These are phyloP conservation scores for Pachycephala philippinensis DNA, from an alignment of 2,113 vertebrate species.

Conservation along the genomic window DNA sequence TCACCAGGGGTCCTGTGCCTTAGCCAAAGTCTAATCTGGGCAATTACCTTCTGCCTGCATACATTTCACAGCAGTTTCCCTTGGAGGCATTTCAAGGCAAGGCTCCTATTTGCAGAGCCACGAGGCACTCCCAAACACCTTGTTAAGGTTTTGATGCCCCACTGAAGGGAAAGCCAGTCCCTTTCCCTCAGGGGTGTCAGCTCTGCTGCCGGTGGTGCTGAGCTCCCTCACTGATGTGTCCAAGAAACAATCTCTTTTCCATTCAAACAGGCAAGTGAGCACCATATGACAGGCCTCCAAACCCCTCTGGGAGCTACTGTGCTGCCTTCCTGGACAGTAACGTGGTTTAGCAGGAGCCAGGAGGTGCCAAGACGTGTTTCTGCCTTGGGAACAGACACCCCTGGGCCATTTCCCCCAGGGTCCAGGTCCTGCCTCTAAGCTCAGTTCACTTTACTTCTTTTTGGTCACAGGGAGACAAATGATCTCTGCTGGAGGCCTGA, in stretches of 20 bases:
- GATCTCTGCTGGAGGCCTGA: not conserved
- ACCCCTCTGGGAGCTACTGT: not conserved
- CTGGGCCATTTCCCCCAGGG: not conserved
- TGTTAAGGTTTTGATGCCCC: not conserved
- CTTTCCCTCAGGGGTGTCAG: not conserved
- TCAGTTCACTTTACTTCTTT: not conserved
- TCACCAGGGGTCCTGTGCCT: not conserved
- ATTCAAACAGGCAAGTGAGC: not conserved
- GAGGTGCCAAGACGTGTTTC: not conserved
- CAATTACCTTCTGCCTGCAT: not conserved
- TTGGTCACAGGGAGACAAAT: not conserved
- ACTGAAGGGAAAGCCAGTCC: not conserved
- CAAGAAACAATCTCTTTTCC: not conserved
- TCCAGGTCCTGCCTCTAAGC: not conserved
- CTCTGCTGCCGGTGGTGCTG: fast-evolving
- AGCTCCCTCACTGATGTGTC: not conserved
- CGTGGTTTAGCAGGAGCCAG: not conserved
- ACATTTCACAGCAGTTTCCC: not conserved
- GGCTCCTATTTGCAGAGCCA: not conserved
- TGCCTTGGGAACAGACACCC: not conserved
- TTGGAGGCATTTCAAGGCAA: not conserved
- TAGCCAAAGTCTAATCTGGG: not conserved
- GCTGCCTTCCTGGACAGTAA: not conserved
- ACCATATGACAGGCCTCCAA: not conserved
- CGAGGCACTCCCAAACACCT: not conserved